Evolutionary conservation across 2,797 vertebrate species (phyloP).

Genomic region (Nothura maculosa): DNA sequence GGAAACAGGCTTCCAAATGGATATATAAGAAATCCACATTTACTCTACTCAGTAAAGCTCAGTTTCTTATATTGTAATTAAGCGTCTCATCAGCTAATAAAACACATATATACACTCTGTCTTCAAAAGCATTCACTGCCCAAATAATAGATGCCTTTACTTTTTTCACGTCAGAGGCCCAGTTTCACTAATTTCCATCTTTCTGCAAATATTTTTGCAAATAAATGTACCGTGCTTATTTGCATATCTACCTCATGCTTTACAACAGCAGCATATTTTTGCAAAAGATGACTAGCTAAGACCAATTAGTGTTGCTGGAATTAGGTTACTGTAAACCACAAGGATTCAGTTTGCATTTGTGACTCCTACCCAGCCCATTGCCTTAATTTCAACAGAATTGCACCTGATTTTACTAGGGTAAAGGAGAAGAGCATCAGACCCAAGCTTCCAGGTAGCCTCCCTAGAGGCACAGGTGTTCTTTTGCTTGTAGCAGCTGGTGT

Average conservation of each 20-base stretch:
- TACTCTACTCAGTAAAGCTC: not conserved
- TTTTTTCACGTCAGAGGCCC: not conserved
- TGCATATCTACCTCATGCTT: not conserved
- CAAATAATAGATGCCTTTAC: no score
- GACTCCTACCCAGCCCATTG: not conserved
- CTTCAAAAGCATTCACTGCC: not conserved
- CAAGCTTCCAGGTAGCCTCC: conserved; percentile 27
- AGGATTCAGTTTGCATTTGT: not conserved
- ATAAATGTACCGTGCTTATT: no score
- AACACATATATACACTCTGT: not conserved
- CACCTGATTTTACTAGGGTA: not conserved
- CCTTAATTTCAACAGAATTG: not conserved
- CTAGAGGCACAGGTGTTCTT: conserved; percentile 52
- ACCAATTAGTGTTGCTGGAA: not conserved
- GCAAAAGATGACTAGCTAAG: not conserved
- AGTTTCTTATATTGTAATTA: conserved; percentile 13
- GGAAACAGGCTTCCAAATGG: not conserved
- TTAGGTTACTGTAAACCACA: not conserved
- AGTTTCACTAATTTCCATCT: no score
- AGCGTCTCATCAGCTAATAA: not conserved
- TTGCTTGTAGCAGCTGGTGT: conserved; percentile 42
- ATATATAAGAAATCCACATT: not conserved
- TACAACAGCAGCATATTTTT: not conserved
- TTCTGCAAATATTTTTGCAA: no score
- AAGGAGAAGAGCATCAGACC: not conserved